These are phyloP conservation scores for Gopherus evgoodei DNA, from an alignment of 2,113 vertebrate genomes.

Conservation along the genomic window DNA sequence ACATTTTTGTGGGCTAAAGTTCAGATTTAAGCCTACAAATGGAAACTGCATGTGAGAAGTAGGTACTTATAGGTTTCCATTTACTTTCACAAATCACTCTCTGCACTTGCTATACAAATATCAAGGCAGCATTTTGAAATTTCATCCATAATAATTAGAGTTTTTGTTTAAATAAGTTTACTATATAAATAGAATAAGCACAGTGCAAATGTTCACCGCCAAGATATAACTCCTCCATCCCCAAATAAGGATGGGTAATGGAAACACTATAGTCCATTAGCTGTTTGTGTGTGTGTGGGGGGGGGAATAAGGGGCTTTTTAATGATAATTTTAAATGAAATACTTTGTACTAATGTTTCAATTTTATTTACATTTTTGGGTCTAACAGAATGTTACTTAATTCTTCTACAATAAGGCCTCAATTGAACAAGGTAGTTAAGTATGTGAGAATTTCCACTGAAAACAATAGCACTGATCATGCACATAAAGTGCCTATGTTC, in stretches of 20 bases:
- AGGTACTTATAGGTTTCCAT: background rate
- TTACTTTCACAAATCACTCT: background rate
- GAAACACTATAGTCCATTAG: background rate
- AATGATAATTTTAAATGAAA: background rate
- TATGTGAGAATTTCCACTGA: background rate
- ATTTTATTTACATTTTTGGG: background rate
- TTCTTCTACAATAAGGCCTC: background rate
- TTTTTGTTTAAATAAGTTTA: background rate
- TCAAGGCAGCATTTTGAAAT: background rate
- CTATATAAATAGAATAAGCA: background rate
- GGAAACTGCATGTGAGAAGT: background rate
- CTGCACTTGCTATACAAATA: background rate
- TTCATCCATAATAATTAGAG: background rate
- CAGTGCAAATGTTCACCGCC: background rate
- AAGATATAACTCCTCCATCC: background rate
- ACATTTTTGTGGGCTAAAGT: background rate
- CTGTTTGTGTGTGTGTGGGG: rapidly evolving
- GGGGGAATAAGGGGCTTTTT: background rate
- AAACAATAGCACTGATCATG: background rate
- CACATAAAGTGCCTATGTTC: background rate
- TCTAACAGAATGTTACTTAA: background rate
- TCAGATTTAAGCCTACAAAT: conserved; percentile 12
- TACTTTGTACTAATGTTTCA: background rate
- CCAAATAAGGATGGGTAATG: background rate
- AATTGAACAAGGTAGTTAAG: background rate